These are phyloP conservation scores for Falcunculus frontatus DNA, from an alignment of 2,113 vertebrate species.

Conservation along the genomic window DNA sequence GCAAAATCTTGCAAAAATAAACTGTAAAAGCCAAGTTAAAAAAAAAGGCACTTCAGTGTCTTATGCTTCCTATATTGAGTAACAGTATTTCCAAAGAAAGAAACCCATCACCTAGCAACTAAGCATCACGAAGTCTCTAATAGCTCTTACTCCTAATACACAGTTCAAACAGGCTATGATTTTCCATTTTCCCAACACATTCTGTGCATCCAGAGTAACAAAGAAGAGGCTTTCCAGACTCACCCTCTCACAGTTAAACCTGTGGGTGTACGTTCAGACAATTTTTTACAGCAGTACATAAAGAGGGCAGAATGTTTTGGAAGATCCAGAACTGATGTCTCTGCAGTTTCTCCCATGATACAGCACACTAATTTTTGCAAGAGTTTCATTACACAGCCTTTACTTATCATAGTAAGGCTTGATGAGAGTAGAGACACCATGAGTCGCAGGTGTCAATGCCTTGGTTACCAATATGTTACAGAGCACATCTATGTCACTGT, in stretches of 20 bases:
- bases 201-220: neutral
- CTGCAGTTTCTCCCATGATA: neutral
- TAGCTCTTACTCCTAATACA: neutral
- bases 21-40: conserved; percentile 69
- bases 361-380: neutral
- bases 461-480: neutral
- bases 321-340: neutral
- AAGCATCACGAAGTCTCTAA: neutral
- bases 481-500: neutral
- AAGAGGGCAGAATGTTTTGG: neutral
- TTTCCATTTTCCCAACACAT: neutral
- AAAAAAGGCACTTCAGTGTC: neutral
- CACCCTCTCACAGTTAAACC: neutral
- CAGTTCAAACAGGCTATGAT: neutral
- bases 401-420: neutral
- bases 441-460: accelerated
- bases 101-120: neutral
- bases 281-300: neutral
- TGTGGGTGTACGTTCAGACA: neutral
- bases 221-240: neutral
- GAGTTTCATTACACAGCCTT: neutral
- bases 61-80: neutral
- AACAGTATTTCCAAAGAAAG: neutral
- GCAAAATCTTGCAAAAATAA: conserved; percentile 88
- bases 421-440: neutral